Evolutionary conservation across 2,797 vertebrate species (phyloP).

Genomic region (Myripristis jacobus): DNA sequence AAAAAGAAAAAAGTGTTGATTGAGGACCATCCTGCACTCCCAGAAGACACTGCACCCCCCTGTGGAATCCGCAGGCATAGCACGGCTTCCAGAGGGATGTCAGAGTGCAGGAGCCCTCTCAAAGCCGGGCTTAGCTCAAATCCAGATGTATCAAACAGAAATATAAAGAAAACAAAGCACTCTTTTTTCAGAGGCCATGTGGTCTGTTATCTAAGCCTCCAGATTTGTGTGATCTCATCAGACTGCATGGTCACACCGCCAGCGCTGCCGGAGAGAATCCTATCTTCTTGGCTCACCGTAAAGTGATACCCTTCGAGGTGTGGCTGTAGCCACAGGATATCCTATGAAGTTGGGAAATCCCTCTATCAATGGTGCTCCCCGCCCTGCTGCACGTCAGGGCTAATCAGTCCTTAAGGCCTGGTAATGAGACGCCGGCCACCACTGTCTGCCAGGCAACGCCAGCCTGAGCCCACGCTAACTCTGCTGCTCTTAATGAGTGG

Average conservation of each 20-base stretch:
- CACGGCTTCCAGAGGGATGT: conserved; percentile 41
- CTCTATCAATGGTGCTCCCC: conserved; percentile 75
- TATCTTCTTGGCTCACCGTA: conserved; percentile 75
- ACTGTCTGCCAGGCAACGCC: conserved; percentile 78
- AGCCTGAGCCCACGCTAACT: conserved; percentile 73
- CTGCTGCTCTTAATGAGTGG: conserved; percentile 80
- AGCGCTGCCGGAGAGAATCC: conserved; percentile 67
- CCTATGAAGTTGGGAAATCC: conserved; percentile 85
- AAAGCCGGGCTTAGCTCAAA: conserved; percentile 57
- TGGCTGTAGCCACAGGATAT: conserved; percentile 82
- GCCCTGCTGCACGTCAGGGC: conserved; percentile 77
- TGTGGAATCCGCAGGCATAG: conserved; percentile 65
- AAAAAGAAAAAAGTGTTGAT: conserved; percentile 71
- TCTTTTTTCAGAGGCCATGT: conserved; percentile 46
- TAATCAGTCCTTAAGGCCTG: conserved; percentile 80
- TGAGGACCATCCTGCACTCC: conserved; percentile 51
- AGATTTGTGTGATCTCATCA: conserved; percentile 70
- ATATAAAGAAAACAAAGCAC: conserved; percentile 64
- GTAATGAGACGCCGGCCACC: conserved; percentile 80
- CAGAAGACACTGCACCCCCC: conserved; percentile 73
- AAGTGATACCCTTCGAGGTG: conserved; percentile 81
- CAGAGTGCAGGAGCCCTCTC: conserved; percentile 27
- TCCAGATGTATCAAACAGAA: conserved; percentile 64
- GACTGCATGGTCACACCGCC: conserved; percentile 49
- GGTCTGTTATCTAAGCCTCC: conserved; percentile 66